Percentiles rank a stretch among this genome's conserved stretches.
phyloP scores from a whole-genome alignment of 2,797 vertebrate genomes.

The Psittacula derbiana region DNA sequence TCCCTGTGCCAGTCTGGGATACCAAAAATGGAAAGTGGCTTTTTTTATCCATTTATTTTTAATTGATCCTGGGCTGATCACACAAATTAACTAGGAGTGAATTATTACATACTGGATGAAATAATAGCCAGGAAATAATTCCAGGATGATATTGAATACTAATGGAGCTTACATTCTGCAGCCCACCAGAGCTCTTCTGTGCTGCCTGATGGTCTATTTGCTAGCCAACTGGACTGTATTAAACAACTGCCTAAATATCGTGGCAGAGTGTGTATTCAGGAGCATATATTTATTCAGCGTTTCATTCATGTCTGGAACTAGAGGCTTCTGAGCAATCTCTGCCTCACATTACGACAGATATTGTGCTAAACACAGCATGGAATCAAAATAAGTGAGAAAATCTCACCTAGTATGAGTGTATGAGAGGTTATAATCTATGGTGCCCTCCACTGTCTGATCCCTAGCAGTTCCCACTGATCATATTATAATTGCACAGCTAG shows the following conservation, averaged over 20 bases:
- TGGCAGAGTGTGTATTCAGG: not conserved
- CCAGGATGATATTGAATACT: not conserved
- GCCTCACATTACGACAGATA: not conserved
- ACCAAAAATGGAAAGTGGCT: not conserved
- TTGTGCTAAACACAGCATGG: not conserved
- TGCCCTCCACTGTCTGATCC: not conserved
- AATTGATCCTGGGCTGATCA: not conserved
- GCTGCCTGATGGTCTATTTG: not conserved
- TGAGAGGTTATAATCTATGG: not conserved
- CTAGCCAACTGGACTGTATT: not conserved
- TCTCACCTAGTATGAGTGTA: not conserved
- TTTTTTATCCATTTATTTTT: not conserved
- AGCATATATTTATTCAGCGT: not conserved
- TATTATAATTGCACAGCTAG: not conserved
- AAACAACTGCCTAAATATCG: not conserved
- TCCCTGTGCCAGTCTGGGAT: not conserved
- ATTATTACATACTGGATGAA: not conserved
- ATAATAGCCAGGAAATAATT: not conserved
- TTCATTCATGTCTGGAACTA: not conserved
- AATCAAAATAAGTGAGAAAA: not conserved
- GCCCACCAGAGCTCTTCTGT: not conserved
- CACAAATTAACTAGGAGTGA: not conserved
- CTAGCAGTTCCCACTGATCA: not conserved
- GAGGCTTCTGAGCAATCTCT: not conserved
- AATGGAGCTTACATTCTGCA: not conserved